These are phyloP conservation scores for Crenichthys baileyi DNA, from an alignment of 2,797 vertebrate species.

Conservation along the genomic window DNA sequence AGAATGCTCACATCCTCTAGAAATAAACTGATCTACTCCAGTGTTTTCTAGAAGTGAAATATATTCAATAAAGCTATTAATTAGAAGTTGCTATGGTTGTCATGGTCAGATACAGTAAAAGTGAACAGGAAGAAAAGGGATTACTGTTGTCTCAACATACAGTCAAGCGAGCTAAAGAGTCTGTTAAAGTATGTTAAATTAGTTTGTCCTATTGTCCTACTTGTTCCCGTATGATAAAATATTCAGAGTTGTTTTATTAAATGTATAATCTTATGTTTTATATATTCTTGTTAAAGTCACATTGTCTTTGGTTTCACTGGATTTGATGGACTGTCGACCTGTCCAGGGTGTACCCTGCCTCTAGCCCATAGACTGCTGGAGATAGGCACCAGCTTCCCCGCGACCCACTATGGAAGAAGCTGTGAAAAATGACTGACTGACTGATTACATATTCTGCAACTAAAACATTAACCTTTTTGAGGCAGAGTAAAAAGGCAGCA, in stretches of 20 bases:
- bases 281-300: not conserved
- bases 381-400: too few relatives aligned
- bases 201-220: not conserved
- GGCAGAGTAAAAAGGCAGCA: too few relatives aligned
- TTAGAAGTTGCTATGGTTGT: not conserved
- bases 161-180: not conserved
- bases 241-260: not conserved
- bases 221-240: not conserved
- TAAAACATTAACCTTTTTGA: too few relatives aligned
- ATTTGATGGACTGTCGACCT: too few relatives aligned
- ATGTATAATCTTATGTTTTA: not conserved
- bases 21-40: slow-evolving; percentile 25
- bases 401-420: too few relatives aligned
- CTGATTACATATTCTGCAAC: too few relatives aligned
- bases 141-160: not conserved
- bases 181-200: not conserved
- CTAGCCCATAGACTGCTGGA: too few relatives aligned
- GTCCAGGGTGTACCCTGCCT: too few relatives aligned
- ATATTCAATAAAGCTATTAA: not conserved
- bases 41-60: not conserved
- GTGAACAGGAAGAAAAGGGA: not conserved
- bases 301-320: not conserved
- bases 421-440: too few relatives aligned
- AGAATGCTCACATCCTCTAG: slow-evolving; percentile 24
- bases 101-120: not conserved